A percentile compares a stretch with the other conserved stretches of the same genome.
Evolutionary conservation across 2,797 vertebrate genomes (phyloP).

Genomic region (Melanogrammus aeglefinus): DNA sequence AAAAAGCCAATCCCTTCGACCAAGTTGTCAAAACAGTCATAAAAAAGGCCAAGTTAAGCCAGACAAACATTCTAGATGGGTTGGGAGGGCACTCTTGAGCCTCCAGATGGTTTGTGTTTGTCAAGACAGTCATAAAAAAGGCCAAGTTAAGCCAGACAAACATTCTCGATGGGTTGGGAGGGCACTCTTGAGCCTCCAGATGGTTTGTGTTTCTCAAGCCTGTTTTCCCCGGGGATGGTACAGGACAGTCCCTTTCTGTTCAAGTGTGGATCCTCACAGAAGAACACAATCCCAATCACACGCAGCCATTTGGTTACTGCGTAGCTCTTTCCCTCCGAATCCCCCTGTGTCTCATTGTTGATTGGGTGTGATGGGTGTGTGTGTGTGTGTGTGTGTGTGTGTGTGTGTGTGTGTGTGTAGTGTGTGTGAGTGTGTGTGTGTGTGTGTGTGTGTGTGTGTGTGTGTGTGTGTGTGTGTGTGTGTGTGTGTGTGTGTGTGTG

Average conservation of each 20-base stretch:
- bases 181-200: conserved; percentile 67
- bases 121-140: conserved; percentile 78
- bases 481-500: conserved; percentile 24
- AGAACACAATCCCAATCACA: conserved; percentile 3
- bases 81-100: conserved; percentile 57
- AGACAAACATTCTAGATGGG: conserved; percentile 77
- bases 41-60: conserved; percentile 73
- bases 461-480: conserved; percentile 29
- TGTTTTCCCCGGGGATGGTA: conserved; percentile 61
- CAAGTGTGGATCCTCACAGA: conserved; percentile 59
- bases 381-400: conserved; percentile 26
- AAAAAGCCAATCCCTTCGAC: conserved; percentile 71
- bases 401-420: conserved; percentile 27
- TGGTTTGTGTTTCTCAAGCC: conserved; percentile 72
- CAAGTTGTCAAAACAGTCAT: conserved; percentile 77
- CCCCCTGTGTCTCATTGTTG: conserved; percentile 22
- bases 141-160: conserved; percentile 75
- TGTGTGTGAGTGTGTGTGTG: conserved; percentile 8
- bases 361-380: conserved; percentile 3
- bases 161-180: conserved; percentile 71
- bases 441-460: neutral
- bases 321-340: conserved; percentile 35
- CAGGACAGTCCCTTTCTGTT: conserved; percentile 69
- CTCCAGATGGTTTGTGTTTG: too few species aligned
- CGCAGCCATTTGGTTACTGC: conserved; percentile 43